Conservation (phyloP, 2,888 invertebrate genomes). For the Mimachlamys varia region DNA sequence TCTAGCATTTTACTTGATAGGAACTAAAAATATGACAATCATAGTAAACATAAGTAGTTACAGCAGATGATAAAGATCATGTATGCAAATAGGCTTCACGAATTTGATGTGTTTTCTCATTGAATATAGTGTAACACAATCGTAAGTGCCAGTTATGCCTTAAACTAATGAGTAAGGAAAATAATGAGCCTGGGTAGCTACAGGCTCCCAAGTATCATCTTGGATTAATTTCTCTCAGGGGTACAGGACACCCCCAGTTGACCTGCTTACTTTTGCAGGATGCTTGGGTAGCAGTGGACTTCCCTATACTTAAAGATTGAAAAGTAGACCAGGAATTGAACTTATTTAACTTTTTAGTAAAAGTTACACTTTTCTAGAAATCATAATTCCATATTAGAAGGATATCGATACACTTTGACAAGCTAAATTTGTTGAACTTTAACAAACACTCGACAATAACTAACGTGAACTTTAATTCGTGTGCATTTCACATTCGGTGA, state of each 20-base stretch:
- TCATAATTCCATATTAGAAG: too few species aligned
- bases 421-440: too few species aligned
- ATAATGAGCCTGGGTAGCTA: constrained; percentile 96
- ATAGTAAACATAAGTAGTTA: neutral
- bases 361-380: too few species aligned
- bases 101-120: neutral
- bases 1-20: too few species aligned
- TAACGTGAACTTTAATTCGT: too few species aligned
- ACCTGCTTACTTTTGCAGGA: constrained; percentile 90
- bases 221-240: constrained; percentile 88
- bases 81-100: neutral
- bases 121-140: neutral
- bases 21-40: too few species aligned
- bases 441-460: too few species aligned
- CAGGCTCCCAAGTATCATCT: constrained; percentile 87
- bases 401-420: too few species aligned
- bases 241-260: constrained; percentile 93
- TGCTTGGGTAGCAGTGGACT: constrained; percentile 81
- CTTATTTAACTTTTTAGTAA: too few species aligned
- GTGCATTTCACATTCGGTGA: too few species aligned
- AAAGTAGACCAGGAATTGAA: too few species aligned
- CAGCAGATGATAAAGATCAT: neutral
- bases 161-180: constrained; percentile 99
- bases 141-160: constrained; percentile 83
- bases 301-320: constrained; percentile 55